These are phyloP conservation scores for Fundulus diaphanus DNA, from an alignment of 2,797 vertebrate species.

Conservation along the genomic window DNA sequence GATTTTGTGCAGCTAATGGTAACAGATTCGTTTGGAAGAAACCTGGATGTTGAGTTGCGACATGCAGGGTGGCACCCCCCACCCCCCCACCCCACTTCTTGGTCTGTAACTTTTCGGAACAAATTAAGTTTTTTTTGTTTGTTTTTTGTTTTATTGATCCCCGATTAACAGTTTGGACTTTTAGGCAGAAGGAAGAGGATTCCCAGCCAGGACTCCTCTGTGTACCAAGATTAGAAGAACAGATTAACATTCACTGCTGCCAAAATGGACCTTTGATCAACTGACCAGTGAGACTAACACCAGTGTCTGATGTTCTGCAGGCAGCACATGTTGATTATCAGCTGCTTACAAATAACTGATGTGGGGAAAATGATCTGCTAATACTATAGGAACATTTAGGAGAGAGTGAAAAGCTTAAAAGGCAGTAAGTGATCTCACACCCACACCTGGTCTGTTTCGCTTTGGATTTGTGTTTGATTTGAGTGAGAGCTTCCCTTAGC, in stretches of 20 bases:
- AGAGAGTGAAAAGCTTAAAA: not conserved
- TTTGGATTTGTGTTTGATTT: slow-evolving; percentile 15
- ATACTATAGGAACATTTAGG: not conserved
- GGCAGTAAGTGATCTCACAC: not conserved
- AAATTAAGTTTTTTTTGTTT: not conserved
- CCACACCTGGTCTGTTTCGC: slow-evolving; percentile 7
- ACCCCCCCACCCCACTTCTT: too few species aligned
- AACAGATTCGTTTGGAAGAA: not conserved
- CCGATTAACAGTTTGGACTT: slow-evolving; percentile 1
- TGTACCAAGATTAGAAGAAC: not conserved
- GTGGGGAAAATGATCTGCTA: not conserved
- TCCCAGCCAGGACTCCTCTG: slow-evolving; percentile 15
- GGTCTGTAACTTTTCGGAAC: not conserved
- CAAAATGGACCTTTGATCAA: not conserved
- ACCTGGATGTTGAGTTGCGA: not conserved
- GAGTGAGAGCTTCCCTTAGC: slow-evolving; percentile 3
- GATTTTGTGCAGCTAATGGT: not conserved
- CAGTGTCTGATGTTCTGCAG: not conserved
- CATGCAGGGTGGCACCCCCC: not conserved
- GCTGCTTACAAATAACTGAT: not conserved
- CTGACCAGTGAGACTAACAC: not conserved
- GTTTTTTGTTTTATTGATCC: not conserved
- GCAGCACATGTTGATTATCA: not conserved
- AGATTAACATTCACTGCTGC: not conserved
- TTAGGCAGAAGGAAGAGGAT: not conserved